Conservation (phyloP, 2,113 vertebrate genomes). For the Hymenochirus boettgeri region DNA sequence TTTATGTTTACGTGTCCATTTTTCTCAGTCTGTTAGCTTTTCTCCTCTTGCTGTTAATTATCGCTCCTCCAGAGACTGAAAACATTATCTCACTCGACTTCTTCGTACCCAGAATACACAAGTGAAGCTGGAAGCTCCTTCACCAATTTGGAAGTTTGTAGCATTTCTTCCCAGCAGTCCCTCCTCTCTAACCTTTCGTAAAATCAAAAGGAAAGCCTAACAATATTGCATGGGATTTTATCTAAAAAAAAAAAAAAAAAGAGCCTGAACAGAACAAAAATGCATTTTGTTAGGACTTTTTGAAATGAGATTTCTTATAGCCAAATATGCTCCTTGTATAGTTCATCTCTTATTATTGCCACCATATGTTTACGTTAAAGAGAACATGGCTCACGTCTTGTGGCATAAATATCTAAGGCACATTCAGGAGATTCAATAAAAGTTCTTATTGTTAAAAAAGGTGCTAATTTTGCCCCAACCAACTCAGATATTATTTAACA, state of each 20-base stretch:
- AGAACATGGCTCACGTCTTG: too few species aligned
- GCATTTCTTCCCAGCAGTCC: conserved; percentile 85
- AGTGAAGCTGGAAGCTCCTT: conserved; percentile 91
- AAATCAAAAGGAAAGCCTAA: conserved; percentile 2
- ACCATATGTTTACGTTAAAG: too few species aligned
- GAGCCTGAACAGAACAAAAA: conserved; percentile 38
- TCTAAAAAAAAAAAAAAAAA: conserved; percentile 46
- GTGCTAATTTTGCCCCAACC: too few species aligned
- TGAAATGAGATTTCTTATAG: conserved; percentile 24
- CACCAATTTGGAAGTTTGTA: conserved; percentile 95
- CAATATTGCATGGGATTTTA: conserved; percentile 45
- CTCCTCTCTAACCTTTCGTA: conserved; percentile 82
- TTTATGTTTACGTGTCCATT: conserved; percentile 91
- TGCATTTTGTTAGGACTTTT: conserved; percentile 36
- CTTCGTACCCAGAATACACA: conserved; percentile 82
- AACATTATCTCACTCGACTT: conserved; percentile 90
- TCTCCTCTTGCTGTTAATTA: conserved; percentile 84
- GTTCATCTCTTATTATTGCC: conserved; percentile 40
- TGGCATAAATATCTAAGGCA: too few species aligned
- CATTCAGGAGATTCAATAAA: too few species aligned
- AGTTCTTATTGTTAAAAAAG: too few species aligned
- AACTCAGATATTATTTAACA: too few species aligned
- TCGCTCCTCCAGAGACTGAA: conserved; percentile 94
- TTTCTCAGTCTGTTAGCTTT: conserved; percentile 91
- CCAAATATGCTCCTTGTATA: conserved; percentile 36